These are phyloP conservation scores for Carassius carassius DNA, from an alignment of 2,113 vertebrate genomes.

Conservation along the genomic window DNA sequence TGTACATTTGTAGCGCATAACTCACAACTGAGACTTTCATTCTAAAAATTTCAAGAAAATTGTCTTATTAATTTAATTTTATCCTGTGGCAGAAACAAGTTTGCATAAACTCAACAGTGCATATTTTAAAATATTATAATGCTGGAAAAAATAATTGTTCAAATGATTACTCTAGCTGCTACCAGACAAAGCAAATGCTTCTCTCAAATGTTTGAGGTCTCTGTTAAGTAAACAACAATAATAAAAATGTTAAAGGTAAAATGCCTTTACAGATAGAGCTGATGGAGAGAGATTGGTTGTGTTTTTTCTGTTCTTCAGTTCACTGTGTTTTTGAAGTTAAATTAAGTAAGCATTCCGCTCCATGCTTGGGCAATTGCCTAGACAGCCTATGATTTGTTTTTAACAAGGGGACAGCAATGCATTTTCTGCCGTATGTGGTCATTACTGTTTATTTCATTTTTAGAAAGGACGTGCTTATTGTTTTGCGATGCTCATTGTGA, in stretches of 20 bases:
- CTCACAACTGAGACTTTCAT: neutral
- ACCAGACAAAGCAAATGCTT: too few relatives aligned
- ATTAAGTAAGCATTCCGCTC: slow-evolving; percentile 18
- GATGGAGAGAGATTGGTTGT: neutral
- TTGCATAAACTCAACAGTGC: neutral
- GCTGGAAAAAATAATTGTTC: neutral
- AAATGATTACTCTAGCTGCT: neutral
- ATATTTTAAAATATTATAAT: neutral
- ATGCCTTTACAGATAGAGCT: neutral
- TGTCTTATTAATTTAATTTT: neutral
- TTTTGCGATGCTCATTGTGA: neutral
- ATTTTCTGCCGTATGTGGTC: neutral
- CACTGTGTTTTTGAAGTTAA: neutral
- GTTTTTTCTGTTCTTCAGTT: neutral
- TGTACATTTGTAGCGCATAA: too few relatives aligned
- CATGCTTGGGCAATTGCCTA: slow-evolving; percentile 12
- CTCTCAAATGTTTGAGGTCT: neutral
- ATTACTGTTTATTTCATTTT: slow-evolving; percentile 2
- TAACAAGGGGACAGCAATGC: neutral
- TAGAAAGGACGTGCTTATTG: neutral
- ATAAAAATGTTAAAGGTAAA: neutral
- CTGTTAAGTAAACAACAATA: neutral
- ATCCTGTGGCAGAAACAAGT: neutral
- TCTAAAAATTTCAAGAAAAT: neutral
- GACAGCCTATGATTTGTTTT: neutral